phyloP scores from a whole-genome alignment of 2,113 vertebrate species.

The Notechis scutatus region DNA sequence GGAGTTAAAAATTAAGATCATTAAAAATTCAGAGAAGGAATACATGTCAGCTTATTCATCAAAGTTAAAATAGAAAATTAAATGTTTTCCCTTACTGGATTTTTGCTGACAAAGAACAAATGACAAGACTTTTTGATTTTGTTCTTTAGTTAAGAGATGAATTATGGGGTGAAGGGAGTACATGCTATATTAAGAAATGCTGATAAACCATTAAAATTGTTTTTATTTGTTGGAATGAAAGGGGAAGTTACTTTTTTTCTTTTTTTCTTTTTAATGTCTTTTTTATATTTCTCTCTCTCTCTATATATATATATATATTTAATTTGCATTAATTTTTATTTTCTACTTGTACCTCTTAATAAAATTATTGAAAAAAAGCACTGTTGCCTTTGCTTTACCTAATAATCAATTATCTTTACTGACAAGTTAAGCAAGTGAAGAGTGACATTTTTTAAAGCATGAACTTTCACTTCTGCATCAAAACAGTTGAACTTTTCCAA shows the following conservation, averaged over 20 bases:
- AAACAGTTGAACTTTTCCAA: not conserved
- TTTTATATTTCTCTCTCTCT: not conserved
- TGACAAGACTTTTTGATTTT: not conserved
- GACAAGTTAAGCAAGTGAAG: accelerated
- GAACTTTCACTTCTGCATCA: not conserved
- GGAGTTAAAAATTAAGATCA: not conserved
- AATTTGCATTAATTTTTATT: not conserved
- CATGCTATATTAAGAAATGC: not conserved
- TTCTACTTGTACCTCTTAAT: not conserved
- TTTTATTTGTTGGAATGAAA: not conserved
- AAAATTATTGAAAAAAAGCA: accelerated
- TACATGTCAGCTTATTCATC: not conserved
- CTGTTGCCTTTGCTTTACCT: accelerated
- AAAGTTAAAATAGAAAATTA: not conserved
- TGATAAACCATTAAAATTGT: not conserved
- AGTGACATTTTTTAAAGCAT: not conserved
- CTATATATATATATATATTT: not conserved
- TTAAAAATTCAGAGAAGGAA: not conserved
- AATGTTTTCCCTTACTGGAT: not conserved
- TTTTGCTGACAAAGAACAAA: not conserved
- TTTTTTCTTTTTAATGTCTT: not conserved
- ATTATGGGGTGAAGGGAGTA: not conserved
- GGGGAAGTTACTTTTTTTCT: not conserved
- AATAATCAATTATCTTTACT: not conserved
- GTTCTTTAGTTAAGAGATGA: not conserved